Evolutionary conservation across 2,113 vertebrate species (phyloP), one percentile per base, ranked within the genome.

Genomic region (Leptodactylus fuscus): DNA sequence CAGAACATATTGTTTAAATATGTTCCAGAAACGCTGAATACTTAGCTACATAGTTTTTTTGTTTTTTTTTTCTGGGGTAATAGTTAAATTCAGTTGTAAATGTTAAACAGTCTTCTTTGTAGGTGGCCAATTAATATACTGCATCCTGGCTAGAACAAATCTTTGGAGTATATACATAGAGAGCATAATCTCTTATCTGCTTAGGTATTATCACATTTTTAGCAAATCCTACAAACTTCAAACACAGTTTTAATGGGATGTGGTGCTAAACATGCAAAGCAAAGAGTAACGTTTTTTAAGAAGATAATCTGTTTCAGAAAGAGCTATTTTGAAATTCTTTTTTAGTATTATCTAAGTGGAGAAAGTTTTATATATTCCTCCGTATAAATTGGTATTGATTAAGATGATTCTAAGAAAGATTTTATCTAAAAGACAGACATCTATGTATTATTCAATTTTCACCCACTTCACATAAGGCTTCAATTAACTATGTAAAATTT

Each of bases 171-270:
- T 93, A 94, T 93, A 95, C 90, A 92, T 93, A 93, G 94, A 94
- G 91, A 89, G 91, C 93, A 93, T 94, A 95, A 95, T 94, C 94
- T 95, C 94, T 95, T 95, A 95, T 95, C 94, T 95, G 85, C 94
- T 95, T 92, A 94, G 91, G 93, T 93, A 94, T 94, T 94, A 95
- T 94, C 92, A 94, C 93, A 94, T 95, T 94, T 94, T 95, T 94
- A 92, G 93, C 92, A 92, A 95, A 95, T 95, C 93, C 93, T 89
- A 90, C 90, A 87, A 91, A 95, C 94, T 94, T 95, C 94, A 95
- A 95, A 94, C 94, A 94, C 91, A 89, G 91, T 87, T 94, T 94
- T 93, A 94, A 93, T 92, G 93, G 93, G 93, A 94, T 95, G 92
- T 89, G 88, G 89, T 81, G 89, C 89, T 94, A 92, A 94, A 94